Evolutionary conservation across 2,113 vertebrate genomes (phyloP).

Genomic region (Piprites chloris): DNA sequence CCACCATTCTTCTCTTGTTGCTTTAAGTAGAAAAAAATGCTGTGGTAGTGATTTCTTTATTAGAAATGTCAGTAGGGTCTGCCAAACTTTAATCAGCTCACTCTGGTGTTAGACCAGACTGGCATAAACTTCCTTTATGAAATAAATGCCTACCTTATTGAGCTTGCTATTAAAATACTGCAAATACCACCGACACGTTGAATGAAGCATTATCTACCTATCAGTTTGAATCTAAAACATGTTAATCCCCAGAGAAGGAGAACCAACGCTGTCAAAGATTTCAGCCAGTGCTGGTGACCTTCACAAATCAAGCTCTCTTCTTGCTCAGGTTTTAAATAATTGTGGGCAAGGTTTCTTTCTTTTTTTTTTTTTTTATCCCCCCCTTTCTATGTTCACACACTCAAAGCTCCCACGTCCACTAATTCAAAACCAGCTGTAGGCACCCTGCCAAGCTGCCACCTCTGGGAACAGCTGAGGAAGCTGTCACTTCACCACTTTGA

Average conservation of each 20-base stretch:
- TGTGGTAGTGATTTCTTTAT: slow-evolving; percentile 56
- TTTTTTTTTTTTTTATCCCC: too few relatives aligned
- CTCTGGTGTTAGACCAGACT: neutral
- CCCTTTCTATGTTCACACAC: neutral
- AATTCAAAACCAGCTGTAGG: neutral
- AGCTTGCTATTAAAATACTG: neutral
- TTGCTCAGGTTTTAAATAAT: neutral
- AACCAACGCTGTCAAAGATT: neutral
- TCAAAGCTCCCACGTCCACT: neutral
- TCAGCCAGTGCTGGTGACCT: neutral
- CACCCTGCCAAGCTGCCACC: neutral
- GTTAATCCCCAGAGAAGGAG: neutral
- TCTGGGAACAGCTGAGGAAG: neutral
- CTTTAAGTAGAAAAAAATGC: slow-evolving; percentile 38
- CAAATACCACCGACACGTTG: neutral
- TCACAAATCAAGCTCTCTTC: neutral
- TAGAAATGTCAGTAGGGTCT: slow-evolving; percentile 8
- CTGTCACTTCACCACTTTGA: neutral
- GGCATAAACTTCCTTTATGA: slow-evolving; percentile 6
- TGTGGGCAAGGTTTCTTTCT: neutral
- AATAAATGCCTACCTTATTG: neutral
- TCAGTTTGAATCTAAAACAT: neutral
- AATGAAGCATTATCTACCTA: neutral
- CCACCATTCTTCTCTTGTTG: neutral
- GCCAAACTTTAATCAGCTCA: slow-evolving; percentile 21